Evolutionary conservation across 2,113 vertebrate species (phyloP).

Genomic region (Ivindomyrus marchei): DNA sequence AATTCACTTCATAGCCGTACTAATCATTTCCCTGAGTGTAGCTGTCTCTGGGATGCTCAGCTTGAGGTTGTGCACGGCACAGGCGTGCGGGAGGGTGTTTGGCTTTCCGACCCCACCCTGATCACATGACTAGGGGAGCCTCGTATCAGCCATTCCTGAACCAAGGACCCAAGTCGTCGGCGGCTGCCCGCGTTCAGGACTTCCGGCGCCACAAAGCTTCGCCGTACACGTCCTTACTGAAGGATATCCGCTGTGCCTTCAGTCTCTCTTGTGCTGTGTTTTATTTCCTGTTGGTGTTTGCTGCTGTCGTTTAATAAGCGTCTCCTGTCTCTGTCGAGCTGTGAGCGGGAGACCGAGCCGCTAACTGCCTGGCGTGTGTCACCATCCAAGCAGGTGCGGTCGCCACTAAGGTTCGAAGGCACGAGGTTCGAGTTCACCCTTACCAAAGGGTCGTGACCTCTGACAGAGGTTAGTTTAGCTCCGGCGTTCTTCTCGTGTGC

Average conservation of each 20-base stretch:
- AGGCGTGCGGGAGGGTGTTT: background rate
- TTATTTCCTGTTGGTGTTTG: background rate
- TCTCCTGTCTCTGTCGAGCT: background rate
- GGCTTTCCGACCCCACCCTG: background rate
- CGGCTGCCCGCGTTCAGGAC: background rate
- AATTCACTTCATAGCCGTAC: background rate
- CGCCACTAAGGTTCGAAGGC: conserved; percentile 99
- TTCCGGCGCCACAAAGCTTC: background rate
- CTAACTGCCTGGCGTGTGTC: conserved; percentile 93
- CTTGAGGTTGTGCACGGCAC: background rate
- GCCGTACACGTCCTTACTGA: background rate
- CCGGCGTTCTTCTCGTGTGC: no score
- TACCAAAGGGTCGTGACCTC: conserved; percentile 99
- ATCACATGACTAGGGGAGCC: conserved; percentile 8
- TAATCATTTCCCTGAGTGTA: background rate
- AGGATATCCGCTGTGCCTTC: conserved; percentile 73
- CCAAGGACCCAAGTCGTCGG: background rate
- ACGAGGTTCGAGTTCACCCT: conserved; percentile 99
- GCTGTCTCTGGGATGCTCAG: background rate
- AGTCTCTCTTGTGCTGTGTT: conserved; percentile 43
- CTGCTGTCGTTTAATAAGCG: background rate
- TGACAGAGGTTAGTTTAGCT: conserved; percentile 99
- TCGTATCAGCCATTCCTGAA: background rate
- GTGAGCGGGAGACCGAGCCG: conserved; percentile 25
- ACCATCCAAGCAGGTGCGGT: conserved; percentile 99